Evolutionary conservation across 2,113 vertebrate genomes (phyloP).

Genomic region (Suricata suricatta): DNA sequence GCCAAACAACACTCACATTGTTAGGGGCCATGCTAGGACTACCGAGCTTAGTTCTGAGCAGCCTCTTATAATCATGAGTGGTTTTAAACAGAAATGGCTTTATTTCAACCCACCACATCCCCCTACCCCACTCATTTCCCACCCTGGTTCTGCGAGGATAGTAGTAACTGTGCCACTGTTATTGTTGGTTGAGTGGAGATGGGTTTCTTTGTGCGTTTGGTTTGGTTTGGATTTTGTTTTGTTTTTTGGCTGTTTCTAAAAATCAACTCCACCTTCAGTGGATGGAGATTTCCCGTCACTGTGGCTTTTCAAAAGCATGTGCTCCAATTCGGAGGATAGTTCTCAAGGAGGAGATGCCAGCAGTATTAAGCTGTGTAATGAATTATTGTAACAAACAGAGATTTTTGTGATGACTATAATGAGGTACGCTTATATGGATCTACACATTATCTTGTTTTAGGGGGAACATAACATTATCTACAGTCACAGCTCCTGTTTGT

Average conservation of each 20-base stretch:
- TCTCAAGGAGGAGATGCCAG: background rate
- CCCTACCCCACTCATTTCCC: background rate
- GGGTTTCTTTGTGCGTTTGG: background rate
- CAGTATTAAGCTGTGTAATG: background rate
- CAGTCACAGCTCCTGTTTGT: background rate
- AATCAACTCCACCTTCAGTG: background rate
- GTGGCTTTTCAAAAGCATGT: background rate
- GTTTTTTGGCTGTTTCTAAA: conserved; percentile 18
- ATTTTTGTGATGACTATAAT: background rate
- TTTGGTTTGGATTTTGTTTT: background rate
- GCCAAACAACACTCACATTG: conserved; percentile 18
- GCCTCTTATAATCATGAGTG: background rate
- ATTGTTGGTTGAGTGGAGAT: background rate
- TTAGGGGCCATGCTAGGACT: background rate
- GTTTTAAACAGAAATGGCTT: conserved; percentile 42
- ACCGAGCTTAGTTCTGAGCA: background rate
- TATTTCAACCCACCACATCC: background rate
- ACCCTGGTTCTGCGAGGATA: background rate
- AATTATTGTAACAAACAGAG: background rate
- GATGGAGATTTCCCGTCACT: background rate
- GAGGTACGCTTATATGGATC: background rate
- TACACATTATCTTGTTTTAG: background rate
- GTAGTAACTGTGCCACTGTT: background rate
- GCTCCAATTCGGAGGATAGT: background rate
- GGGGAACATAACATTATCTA: too few species aligned